Evolutionary conservation across 2,113 vertebrate genomes (phyloP).

Genomic region (Colius striatus): DNA sequence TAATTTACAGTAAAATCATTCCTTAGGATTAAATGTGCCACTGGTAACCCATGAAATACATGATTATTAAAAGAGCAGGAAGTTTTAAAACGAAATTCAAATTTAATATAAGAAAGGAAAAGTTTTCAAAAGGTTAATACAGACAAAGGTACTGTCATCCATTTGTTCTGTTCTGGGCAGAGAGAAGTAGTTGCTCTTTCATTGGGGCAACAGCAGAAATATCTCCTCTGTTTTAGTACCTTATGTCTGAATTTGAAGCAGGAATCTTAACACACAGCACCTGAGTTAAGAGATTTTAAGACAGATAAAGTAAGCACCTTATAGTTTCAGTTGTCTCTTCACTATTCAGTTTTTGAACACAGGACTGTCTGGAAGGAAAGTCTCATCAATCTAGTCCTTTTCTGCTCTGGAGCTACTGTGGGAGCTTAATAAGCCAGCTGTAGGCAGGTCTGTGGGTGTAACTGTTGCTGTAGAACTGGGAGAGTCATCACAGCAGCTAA

Average conservation of each 20-base stretch:
- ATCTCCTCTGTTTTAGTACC: background rate
- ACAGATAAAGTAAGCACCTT: background rate
- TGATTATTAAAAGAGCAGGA: background rate
- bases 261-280: background rate
- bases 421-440: background rate
- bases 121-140: background rate
- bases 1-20: background rate
- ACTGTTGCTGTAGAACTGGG: background rate
- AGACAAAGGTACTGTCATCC: background rate
- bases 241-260: background rate
- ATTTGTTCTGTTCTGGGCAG: background rate
- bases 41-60: background rate
- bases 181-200: background rate
- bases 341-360: background rate
- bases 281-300: background rate
- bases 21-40: background rate
- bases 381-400: too few species aligned
- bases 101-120: background rate
- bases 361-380: background rate
- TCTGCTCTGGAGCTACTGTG: background rate
- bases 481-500: background rate
- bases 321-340: background rate
- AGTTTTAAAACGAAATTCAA: background rate
- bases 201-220: background rate
- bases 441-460: background rate